Evolutionary conservation across 2,113 vertebrate genomes (phyloP).

Genomic region (Danio rerio): DNA sequence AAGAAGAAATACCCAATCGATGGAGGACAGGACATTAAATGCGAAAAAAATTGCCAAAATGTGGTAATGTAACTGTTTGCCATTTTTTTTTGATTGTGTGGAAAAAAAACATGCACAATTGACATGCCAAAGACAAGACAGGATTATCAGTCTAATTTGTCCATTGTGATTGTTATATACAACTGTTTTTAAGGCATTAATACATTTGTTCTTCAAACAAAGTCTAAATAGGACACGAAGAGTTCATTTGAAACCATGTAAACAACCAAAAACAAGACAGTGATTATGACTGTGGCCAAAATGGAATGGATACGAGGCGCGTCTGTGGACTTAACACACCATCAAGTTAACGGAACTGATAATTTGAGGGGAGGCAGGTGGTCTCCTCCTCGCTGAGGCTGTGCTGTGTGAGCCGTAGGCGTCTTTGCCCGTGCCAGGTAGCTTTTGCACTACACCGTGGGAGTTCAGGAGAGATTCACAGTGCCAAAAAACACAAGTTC

Average conservation of each 20-base stretch:
- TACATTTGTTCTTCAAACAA: conserved; percentile 38
- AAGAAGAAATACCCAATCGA: background rate
- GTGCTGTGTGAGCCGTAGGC: conserved; percentile 32
- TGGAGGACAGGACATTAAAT: background rate
- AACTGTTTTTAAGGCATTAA: conserved; percentile 59
- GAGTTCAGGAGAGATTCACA: conserved; percentile 52
- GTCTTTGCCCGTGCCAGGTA: conserved; percentile 22
- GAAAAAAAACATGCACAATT: conserved; percentile 50
- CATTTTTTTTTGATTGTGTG: conserved; percentile 24
- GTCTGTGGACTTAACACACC: background rate
- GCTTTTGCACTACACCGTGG: conserved; percentile 5
- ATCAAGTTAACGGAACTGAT: background rate
- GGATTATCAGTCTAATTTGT: conserved; percentile 50
- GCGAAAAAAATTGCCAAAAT: background rate
- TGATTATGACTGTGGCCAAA: background rate
- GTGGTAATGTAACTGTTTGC: conserved; percentile 22
- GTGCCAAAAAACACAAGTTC: conserved; percentile 52
- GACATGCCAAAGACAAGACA: conserved; percentile 52
- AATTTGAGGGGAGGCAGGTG: conserved; percentile 27
- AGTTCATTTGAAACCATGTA: conserved; percentile 10
- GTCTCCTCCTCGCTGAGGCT: conserved; percentile 21
- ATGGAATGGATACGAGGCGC: background rate
- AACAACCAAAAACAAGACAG: background rate
- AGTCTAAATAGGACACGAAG: conserved; percentile 29
- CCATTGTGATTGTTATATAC: conserved; percentile 58